phyloP scores from a whole-genome alignment of 2,797 vertebrate genomes.

The Perdix hodgsoniae region DNA sequence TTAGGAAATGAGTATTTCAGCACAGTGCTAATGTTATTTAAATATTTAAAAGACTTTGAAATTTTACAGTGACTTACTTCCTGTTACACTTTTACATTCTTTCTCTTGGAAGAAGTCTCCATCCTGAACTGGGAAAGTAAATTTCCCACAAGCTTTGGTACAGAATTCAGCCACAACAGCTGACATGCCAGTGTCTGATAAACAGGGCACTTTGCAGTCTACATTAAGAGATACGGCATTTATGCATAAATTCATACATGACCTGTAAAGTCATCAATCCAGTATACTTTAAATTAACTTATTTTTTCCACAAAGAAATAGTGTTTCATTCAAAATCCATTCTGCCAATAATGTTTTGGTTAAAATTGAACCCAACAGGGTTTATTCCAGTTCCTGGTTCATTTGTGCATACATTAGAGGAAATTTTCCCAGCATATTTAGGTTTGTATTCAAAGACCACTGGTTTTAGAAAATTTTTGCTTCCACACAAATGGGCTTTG shows the following conservation, averaged over 20 bases:
- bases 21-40: constrained; percentile 63
- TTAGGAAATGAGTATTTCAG: constrained; percentile 75
- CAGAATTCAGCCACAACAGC: background rate
- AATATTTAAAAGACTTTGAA: constrained; percentile 59
- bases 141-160: background rate
- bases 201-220: background rate
- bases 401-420: background rate
- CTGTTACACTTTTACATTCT: constrained; percentile 37
- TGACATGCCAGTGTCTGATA: background rate
- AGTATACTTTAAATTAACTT: background rate
- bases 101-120: constrained; percentile 52
- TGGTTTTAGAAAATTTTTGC: background rate
- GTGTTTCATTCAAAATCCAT: constrained; percentile 1
- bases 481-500: background rate
- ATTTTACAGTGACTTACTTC: constrained; percentile 53
- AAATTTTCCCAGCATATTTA: background rate
- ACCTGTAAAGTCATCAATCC: background rate
- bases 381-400: background rate
- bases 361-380: background rate
- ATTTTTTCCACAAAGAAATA: background rate
- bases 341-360: background rate
- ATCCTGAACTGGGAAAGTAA: constrained; percentile 20
- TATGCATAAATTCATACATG: background rate
- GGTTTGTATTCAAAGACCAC: background rate
- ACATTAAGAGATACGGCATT: background rate